Evolutionary conservation across 2,113 vertebrate genomes (phyloP).

Genomic region (Manacus vitellinus): DNA sequence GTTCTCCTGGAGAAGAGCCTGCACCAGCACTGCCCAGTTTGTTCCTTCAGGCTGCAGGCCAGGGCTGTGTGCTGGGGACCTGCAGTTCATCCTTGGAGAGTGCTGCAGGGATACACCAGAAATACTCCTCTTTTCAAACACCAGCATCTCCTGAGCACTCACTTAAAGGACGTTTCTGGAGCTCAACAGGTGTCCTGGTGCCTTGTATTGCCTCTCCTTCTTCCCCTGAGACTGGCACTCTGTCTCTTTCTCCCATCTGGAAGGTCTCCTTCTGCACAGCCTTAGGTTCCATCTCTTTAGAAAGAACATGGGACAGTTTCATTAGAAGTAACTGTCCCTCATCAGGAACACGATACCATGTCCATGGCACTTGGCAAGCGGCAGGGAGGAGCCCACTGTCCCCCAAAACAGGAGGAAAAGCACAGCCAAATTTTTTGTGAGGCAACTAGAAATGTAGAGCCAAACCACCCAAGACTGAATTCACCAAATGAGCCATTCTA

Average conservation of each 20-base stretch:
- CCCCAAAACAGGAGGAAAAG: too few relatives aligned
- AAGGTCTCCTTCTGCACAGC: rapidly evolving
- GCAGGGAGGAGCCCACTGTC: rapidly evolving
- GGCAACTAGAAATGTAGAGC: too few relatives aligned
- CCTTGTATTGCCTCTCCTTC: rapidly evolving
- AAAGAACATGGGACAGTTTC: rapidly evolving
- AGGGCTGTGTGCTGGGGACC: too few relatives aligned
- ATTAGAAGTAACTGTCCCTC: not conserved
- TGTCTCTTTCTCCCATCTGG: rapidly evolving
- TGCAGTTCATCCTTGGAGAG: not conserved
- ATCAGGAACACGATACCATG: rapidly evolving
- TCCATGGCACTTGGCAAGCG: rapidly evolving
- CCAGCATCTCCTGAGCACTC: not conserved
- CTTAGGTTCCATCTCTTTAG: rapidly evolving
- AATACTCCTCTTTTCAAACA: not conserved
- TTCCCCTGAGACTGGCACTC: rapidly evolving
- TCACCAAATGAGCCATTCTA: too few relatives aligned
- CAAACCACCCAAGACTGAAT: too few relatives aligned
- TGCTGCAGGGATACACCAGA: not conserved
- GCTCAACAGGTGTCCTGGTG: not conserved
- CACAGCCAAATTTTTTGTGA: too few relatives aligned
- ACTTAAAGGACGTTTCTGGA: rapidly evolving
- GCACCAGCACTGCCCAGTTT: not conserved
- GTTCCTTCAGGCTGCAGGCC: rapidly evolving
- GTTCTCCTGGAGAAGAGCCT: not conserved